A percentile compares a stretch with the other conserved stretches of the same genome.
phyloP scores from a whole-genome alignment of 1,140 invertebrate genomes.

The Euura lappo region DNA sequence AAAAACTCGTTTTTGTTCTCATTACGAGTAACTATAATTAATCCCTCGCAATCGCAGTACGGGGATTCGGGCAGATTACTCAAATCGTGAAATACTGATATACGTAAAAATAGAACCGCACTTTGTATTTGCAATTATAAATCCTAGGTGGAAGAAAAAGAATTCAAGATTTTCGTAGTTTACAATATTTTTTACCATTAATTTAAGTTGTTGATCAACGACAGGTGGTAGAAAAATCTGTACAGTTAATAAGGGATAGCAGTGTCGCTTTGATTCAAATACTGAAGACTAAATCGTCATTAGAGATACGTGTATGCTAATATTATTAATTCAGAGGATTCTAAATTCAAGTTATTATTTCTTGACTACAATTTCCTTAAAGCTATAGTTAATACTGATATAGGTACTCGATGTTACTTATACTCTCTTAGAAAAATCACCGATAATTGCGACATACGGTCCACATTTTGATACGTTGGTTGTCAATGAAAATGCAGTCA shows the following conservation, averaged over 20 bases:
- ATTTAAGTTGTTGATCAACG: too few relatives aligned
- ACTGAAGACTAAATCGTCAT: not conserved
- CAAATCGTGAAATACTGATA: too few relatives aligned
- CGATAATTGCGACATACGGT: not conserved
- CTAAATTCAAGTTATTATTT: not conserved
- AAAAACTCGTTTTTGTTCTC: constrained; percentile 1
- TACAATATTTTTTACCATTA: too few relatives aligned
- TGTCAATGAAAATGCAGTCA: constrained; percentile 12
- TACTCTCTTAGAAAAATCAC: not conserved
- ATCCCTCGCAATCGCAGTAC: not conserved
- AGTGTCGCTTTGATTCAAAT: not conserved
- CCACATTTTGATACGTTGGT: constrained; percentile 1
- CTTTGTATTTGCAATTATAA: too few relatives aligned
- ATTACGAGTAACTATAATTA: constrained; percentile 5
- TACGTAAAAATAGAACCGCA: too few relatives aligned
- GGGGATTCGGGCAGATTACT: not conserved
- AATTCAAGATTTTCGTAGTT: too few relatives aligned
- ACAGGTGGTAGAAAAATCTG: not conserved
- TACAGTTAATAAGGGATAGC: not conserved
- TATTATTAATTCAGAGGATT: not conserved
- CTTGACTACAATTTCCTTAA: constrained; percentile 23
- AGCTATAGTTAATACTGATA: constrained; percentile 46
- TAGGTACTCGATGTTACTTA: constrained; percentile 43
- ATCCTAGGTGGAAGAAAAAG: too few relatives aligned
- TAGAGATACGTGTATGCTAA: not conserved